Evolutionary conservation across 2,113 vertebrate genomes (phyloP).

Genomic region (Pampusana beccarii): DNA sequence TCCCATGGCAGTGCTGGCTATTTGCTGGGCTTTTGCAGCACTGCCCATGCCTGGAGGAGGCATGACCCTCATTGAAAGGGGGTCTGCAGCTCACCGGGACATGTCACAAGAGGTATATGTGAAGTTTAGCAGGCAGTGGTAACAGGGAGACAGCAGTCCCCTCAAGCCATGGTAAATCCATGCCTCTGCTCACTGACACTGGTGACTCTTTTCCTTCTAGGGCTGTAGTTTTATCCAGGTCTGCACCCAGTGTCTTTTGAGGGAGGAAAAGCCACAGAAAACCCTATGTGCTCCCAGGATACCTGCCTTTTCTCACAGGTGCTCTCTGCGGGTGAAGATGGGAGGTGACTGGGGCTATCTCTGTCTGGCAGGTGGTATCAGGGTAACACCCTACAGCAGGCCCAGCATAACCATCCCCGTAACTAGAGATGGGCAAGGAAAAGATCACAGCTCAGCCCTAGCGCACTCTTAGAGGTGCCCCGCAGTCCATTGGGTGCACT

Average conservation of each 20-base stretch:
- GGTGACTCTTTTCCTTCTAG: neutral
- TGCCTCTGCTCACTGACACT: neutral
- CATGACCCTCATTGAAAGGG: neutral
- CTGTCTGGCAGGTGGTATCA: neutral
- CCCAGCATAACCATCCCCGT: neutral
- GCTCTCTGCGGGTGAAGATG: neutral
- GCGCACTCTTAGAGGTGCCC: neutral
- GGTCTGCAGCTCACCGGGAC: neutral
- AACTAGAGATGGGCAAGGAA: neutral
- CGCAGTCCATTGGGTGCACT: neutral
- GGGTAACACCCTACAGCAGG: accelerated
- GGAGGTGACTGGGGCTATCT: neutral
- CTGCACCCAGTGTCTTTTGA: neutral
- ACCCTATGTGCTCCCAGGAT: accelerated
- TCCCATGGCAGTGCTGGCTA: neutral
- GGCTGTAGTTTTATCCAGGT: neutral
- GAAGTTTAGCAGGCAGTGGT: neutral
- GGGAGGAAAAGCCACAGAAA: neutral
- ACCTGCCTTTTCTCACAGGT: neutral
- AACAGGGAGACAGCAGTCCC: neutral
- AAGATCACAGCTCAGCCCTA: neutral
- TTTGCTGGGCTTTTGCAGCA: neutral
- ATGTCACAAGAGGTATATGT: neutral
- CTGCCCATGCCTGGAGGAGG: neutral
- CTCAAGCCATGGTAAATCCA: neutral